Percentiles rank a stretch among this genome's conserved stretches.
These are phyloP conservation scores for Alexandromys fortis DNA, from an alignment of 2,113 vertebrate species.

Conservation along the genomic window DNA sequence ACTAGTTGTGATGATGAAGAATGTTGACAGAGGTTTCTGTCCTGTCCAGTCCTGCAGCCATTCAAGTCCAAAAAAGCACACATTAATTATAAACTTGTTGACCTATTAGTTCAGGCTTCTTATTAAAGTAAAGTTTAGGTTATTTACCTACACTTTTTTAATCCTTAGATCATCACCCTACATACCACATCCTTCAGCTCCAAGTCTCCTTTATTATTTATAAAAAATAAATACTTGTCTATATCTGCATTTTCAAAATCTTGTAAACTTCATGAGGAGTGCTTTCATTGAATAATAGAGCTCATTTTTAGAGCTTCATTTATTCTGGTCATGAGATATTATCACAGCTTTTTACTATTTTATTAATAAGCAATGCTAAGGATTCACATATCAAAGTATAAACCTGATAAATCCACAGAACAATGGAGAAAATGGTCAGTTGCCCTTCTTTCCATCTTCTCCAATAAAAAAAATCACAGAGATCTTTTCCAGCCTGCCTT, in stretches of 20 bases:
- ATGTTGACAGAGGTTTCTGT: no score
- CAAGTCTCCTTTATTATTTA: not conserved
- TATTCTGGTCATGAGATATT: not conserved
- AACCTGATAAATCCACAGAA: no score
- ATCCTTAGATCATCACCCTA: not conserved
- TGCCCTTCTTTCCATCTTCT: no score
- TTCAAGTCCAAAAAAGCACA: no score
- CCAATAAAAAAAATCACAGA: no score
- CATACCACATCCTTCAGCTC: not conserved
- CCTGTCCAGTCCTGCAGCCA: no score
- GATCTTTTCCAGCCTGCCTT: no score
- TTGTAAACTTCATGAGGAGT: not conserved
- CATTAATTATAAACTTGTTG: no score
- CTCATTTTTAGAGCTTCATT: not conserved
- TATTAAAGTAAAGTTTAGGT: not conserved
- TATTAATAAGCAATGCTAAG: no score
- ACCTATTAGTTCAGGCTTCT: no score
- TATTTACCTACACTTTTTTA: not conserved
- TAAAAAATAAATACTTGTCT: not conserved
- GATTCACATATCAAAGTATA: no score
- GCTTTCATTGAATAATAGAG: not conserved
- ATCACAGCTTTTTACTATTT: not conserved
- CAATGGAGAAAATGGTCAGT: no score
- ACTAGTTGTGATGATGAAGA: not conserved
- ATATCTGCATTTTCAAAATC: slow-evolving; percentile 31